phyloP scores from a whole-genome alignment of 1,140 invertebrate genomes.

The Lamellibrachia luymesi region DNA sequence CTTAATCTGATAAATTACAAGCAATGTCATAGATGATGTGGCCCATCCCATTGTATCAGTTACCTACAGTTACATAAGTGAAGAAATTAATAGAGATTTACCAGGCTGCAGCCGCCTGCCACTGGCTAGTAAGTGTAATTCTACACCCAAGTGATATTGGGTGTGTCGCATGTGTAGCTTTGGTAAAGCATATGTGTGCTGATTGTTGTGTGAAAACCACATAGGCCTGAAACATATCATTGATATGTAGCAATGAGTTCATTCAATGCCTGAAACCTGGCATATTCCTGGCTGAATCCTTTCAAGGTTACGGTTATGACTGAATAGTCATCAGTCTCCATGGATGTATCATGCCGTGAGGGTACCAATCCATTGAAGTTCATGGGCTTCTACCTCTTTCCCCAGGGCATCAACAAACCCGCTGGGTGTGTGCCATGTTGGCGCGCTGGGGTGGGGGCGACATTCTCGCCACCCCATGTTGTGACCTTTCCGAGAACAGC shows the following conservation, averaged over 20 bases:
- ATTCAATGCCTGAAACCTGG: not conserved
- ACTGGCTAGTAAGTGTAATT: not conserved
- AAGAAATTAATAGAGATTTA: not conserved
- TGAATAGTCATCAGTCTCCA: not conserved
- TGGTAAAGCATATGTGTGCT: not conserved
- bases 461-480: not conserved
- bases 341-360: not conserved
- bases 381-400: not conserved
- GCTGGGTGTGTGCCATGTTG: not conserved
- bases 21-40: not conserved
- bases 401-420: not conserved
- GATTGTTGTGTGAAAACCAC: not conserved
- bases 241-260: not conserved
- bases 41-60: not conserved
- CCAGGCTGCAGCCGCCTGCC: not conserved
- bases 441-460: not conserved
- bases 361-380: not conserved
- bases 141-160: not conserved
- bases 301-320: not conserved
- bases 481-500: constrained; percentile 65
- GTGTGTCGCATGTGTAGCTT: not conserved
- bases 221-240: not conserved
- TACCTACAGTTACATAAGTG: not conserved
- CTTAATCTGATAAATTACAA: not conserved
- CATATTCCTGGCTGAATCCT: not conserved